Base-by-base conservation (phyloP, 1,140 invertebrate species). In the Carposina sasakii region DNA sequence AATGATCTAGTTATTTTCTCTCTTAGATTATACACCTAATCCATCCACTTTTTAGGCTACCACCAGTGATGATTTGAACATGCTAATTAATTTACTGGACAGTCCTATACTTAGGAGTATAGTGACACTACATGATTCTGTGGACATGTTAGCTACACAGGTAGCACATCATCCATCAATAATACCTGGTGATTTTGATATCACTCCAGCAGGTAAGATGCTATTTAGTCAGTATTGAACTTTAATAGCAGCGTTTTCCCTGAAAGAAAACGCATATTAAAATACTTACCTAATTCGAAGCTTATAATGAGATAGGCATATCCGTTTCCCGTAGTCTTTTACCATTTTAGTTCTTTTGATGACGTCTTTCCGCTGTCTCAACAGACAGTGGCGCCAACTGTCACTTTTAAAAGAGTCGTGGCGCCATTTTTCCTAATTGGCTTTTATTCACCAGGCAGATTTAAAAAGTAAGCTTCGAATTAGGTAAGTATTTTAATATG, bases 91-190 rank as follows among this genome's bases (percentile, higher is more conserved):
- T 47, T 89, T 98, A 31, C 76, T 99, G 49, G 94, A 97, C 62
- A 96, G 96, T 87, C 97, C 97, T 6, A 92, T 98, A 26, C 93
- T 99, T 67, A 89, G 92, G 47, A 94, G 94, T 67, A 94, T 98
- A 64, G 91, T 96, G n/a, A 95, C 93, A 34, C 90, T 98, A 56
- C 94, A 96, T 86, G 94, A 96, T 76, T 95, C 94, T 0, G 81
- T 96, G 26, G 89, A 87, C 24, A 92, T 95, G 81, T 78, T 96
- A 42, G 93, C 94, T 42, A 89, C 88, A 26, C 94, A 96, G 77
- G 86, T 96, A 30, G 89, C 89, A 30, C 92, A 94, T 64, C 95
- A 97, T 87, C 96, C 96, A 9, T 97, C 95, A 12, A 96, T 97
- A 67, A 81, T 97, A 47, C 94, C 96, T 34, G 91, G 92, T 23